Evolutionary conservation across 64 coral and sea anemone genomes (phyloP).

Genomic region (Stichodactyla helianthus): DNA sequence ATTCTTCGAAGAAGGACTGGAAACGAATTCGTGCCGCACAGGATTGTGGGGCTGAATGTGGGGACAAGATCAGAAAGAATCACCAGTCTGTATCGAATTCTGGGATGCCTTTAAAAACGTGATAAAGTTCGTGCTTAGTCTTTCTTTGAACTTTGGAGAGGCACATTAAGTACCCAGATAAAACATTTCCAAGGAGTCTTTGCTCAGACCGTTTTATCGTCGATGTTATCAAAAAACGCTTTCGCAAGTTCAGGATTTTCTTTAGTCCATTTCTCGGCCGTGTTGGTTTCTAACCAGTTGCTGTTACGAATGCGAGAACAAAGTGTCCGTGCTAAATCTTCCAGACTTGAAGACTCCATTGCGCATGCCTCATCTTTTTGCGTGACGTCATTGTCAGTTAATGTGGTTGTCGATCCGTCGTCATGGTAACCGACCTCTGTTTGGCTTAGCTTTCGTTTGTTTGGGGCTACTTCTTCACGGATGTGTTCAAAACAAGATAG

Average conservation of each 20-base stretch:
- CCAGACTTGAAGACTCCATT: constrained; percentile 30
- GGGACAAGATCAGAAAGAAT: too few species aligned
- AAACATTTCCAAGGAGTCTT: too few species aligned
- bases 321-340: constrained; percentile 54
- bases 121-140: too few species aligned
- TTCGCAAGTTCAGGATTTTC: constrained; percentile 85
- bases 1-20: too few species aligned
- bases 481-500: constrained; percentile 19
- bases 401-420: neutral
- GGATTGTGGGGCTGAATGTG: too few species aligned
- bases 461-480: constrained; percentile 9
- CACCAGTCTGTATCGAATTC: too few species aligned
- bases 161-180: too few species aligned
- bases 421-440: neutral
- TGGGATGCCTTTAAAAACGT: too few species aligned
- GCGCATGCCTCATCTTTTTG: constrained; percentile 12
- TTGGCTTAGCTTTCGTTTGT: neutral
- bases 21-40: too few species aligned
- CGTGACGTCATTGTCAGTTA: neutral
- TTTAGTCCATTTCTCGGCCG: constrained; percentile 76
- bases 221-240: constrained; percentile 32
- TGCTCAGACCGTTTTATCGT: neutral
- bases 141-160: too few species aligned
- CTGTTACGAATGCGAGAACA: constrained; percentile 46
- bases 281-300: constrained; percentile 71